These are phyloP conservation scores for Agrotis ipsilon DNA, from an alignment of 2,888 invertebrate genomes.

Conservation along the genomic window DNA sequence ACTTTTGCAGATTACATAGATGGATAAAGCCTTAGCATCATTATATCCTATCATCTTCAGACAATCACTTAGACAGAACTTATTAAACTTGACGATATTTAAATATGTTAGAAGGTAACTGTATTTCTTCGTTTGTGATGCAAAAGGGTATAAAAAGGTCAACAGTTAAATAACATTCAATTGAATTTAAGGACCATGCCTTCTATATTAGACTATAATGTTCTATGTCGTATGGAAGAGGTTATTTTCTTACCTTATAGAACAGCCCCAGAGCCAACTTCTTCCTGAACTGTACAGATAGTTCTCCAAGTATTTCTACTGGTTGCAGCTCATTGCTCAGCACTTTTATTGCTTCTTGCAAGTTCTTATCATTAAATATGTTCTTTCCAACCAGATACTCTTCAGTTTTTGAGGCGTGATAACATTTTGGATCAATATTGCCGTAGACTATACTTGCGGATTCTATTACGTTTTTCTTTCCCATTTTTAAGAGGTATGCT, in stretches of 20 bases:
- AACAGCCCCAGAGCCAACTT: slow-evolving; percentile 94
- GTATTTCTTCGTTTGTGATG: not conserved
- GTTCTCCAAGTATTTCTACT: slow-evolving; percentile 92
- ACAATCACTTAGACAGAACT: not conserved
- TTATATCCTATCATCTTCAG: not conserved
- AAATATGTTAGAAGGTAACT: no score
- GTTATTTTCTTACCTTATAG: slow-evolving; percentile 92
- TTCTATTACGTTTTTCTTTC: slow-evolving; percentile 72
- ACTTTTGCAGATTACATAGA: no score
- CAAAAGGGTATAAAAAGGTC: not conserved
- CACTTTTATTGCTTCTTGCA: slow-evolving; percentile 88
- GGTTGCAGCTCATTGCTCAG: slow-evolving; percentile 92
- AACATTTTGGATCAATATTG: slow-evolving; percentile 91
- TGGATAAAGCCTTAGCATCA: not conserved
- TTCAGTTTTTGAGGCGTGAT: slow-evolving; percentile 92
- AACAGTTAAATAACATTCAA: not conserved
- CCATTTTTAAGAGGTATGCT: slow-evolving; percentile 92
- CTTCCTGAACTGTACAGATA: slow-evolving; percentile 93
- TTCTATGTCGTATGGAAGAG: not conserved
- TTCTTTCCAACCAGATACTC: slow-evolving; percentile 85
- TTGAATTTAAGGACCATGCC: not conserved
- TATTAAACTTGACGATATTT: not conserved
- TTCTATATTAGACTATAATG: no score
- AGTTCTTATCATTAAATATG: slow-evolving; percentile 78
- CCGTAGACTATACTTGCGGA: slow-evolving; percentile 92